A percentile compares a stretch with the other conserved stretches of the same genome.
phyloP scores from a whole-genome alignment of 1,140 invertebrate species.

The Lithobius niger region DNA sequence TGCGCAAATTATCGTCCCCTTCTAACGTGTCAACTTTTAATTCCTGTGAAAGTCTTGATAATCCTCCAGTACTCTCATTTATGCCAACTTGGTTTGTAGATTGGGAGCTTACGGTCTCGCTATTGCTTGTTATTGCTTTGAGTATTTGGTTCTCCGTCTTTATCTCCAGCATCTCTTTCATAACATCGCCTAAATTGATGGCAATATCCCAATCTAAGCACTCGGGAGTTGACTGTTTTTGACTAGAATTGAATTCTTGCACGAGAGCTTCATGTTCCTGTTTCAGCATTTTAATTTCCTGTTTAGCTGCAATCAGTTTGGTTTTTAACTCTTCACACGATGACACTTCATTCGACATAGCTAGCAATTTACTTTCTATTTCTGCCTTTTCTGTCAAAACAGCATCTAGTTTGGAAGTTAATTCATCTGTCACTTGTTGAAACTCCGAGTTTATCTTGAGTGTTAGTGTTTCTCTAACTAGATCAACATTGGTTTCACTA shows the following conservation, averaged over 20 bases:
- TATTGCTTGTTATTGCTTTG: background rate
- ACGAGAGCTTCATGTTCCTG: too few relatives aligned
- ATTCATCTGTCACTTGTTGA: background rate
- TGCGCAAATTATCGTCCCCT: too few relatives aligned
- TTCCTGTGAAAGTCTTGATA: too few relatives aligned
- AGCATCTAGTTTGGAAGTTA: background rate
- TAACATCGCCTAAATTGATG: background rate
- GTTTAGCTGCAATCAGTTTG: background rate
- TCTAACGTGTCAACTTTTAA: too few relatives aligned
- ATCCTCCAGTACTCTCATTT: too few relatives aligned
- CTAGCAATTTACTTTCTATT: background rate
- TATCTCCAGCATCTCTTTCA: background rate
- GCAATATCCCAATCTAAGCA: conserved; percentile 1
- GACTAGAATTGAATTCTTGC: too few relatives aligned
- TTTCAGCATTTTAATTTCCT: background rate
- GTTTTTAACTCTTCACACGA: background rate
- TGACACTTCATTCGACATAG: background rate
- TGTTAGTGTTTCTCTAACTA: background rate
- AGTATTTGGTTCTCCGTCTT: background rate
- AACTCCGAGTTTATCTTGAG: background rate
- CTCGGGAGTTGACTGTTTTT: background rate
- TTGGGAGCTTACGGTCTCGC: too few relatives aligned
- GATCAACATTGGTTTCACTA: background rate
- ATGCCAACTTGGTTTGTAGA: too few relatives aligned
- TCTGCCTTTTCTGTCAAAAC: background rate